Conservation (phyloP, 2,888 invertebrate species). For the Cyclophora punctaria region DNA sequence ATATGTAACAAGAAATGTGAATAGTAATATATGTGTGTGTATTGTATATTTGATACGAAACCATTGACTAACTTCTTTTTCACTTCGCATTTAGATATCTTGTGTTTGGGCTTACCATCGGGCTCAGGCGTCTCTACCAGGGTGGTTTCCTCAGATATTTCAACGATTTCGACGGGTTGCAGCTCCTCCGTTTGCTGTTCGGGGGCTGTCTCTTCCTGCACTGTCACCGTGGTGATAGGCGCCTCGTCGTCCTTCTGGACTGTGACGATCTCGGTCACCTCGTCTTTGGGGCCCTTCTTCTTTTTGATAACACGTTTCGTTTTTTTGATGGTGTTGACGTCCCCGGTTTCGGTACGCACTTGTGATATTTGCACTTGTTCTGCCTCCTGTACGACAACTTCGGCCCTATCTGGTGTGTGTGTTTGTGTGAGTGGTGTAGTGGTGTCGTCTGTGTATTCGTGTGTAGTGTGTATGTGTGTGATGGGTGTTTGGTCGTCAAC, state of each 20-base stretch:
- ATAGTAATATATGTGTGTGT: too few relatives aligned
- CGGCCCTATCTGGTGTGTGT: slow-evolving; percentile 16
- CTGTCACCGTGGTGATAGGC: slow-evolving; percentile 34
- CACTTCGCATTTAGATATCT: too few relatives aligned
- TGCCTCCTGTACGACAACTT: slow-evolving; percentile 17
- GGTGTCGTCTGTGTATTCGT: slow-evolving; percentile 31
- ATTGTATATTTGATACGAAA: too few relatives aligned
- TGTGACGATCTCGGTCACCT: slow-evolving; percentile 56
- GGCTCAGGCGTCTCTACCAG: too few relatives aligned
- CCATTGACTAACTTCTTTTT: too few relatives aligned
- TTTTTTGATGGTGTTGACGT: slow-evolving; percentile 41
- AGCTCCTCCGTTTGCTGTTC: slow-evolving; percentile 23
- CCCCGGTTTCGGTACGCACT: slow-evolving; percentile 23
- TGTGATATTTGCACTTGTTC: slow-evolving; percentile 6
- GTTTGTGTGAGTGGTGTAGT: slow-evolving; percentile 8
- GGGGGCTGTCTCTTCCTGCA: slow-evolving; percentile 40
- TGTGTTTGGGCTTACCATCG: too few relatives aligned
- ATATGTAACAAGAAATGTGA: too few relatives aligned
- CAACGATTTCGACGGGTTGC: slow-evolving; percentile 17
- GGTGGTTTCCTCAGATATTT: slow-evolving; percentile 26
- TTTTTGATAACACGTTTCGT: slow-evolving; percentile 60
- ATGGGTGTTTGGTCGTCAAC: slow-evolving; percentile 58
- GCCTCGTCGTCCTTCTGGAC: slow-evolving; percentile 45
- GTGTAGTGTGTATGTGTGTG: slow-evolving; percentile 43
- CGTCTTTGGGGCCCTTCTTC: slow-evolving; percentile 48